Evolutionary conservation across 2,888 invertebrate species (phyloP), one percentile per base, ranked within the genome.

Genomic region (Aquatica leii): DNA sequence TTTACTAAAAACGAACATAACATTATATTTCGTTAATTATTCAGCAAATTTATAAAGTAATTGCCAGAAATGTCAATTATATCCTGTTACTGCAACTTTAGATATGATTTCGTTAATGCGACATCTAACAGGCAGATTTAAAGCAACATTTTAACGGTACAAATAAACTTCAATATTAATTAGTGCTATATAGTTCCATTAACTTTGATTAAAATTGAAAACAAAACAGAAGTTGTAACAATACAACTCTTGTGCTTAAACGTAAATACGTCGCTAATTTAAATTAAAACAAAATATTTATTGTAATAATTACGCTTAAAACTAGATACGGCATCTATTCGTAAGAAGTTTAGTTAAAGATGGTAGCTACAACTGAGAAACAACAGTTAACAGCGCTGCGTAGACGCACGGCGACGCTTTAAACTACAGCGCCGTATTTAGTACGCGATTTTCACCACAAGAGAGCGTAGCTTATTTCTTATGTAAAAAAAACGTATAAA

Each of bases 351-450:
- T 51, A 35, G 37, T 9, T 20, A 49, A 51, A 24, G 46, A 62
- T 35, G 56, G 51, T 31, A 51, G 31, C 51, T 51, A 17, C 12
- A 51, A 50, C 18, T 49, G 34, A 56, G 56, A 41, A 43, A 24
- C 24, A 51, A 48, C 18, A 46, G 9, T 31, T 2, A 40, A 8
- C 43, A 52, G 66, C 54, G 55, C 60, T 14, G 37, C 60, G 67
- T 58, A 58, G 64, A 66, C 56, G 54, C 54, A 50, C 65, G 65
- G 65, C 54, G 55, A 57, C 68, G 66, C 40, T 50, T 15, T 35
- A 21, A 68, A 70, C 57, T 63, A 59, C 43, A 52, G 50, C 68
- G 65, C 50, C 65, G 55, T 21, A 12, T 57, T 58, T 59, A 68
- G 66, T 69, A 66, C 46, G 1, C 37, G 20, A 46, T 48, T 60